phyloP scores from a whole-genome alignment of 1,140 invertebrate genomes.

The Andricus grossulariae region DNA sequence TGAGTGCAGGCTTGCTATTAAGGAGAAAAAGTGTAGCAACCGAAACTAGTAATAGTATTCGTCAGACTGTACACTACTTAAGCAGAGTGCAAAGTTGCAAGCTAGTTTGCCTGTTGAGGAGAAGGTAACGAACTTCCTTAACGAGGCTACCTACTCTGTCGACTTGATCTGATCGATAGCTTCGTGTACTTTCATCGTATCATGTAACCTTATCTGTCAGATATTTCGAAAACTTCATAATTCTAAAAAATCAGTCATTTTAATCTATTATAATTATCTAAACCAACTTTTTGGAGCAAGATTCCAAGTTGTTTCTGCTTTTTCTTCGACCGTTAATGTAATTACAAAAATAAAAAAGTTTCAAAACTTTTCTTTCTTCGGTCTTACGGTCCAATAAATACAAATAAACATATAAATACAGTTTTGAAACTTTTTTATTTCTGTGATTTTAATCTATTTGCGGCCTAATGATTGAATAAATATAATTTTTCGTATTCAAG shows the following conservation, averaged over 20 bases:
- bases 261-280: too few species aligned
- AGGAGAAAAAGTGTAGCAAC: neutral
- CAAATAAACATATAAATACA: too few species aligned
- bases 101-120: conserved; percentile 45
- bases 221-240: neutral
- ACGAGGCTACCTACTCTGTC: conserved; percentile 67
- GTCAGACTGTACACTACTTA: conserved; percentile 56
- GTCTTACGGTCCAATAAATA: too few species aligned
- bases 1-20: neutral
- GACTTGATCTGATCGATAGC: conserved; percentile 63
- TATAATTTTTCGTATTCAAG: too few species aligned
- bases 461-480: too few species aligned
- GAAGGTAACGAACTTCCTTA: conserved; percentile 66
- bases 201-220: neutral
- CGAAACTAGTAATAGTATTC: neutral
- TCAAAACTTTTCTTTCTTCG: too few species aligned
- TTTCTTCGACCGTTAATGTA: too few species aligned
- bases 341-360: too few species aligned
- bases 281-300: too few species aligned
- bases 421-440: too few species aligned
- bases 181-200: conserved; percentile 43
- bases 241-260: neutral
- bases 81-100: conserved; percentile 66
- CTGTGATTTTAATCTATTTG: neutral
- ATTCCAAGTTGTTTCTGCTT: too few species aligned